Conservation (phyloP, 2,797 vertebrate genomes). For the Lepus oiostolus region DNA sequence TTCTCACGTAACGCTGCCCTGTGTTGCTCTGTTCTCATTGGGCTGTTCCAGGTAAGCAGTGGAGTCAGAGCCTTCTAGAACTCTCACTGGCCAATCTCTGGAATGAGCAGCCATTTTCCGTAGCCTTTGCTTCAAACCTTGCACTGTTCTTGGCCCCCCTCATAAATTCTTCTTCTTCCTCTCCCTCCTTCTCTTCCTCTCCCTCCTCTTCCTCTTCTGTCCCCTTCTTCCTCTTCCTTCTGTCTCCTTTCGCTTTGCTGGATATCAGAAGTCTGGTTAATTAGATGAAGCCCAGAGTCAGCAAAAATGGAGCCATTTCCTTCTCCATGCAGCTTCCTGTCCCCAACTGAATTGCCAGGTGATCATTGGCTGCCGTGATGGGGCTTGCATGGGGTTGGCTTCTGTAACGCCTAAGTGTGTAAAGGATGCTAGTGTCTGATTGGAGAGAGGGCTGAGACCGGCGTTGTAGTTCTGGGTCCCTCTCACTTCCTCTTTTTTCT, state of each 20-base stretch:
- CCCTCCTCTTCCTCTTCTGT: not conserved
- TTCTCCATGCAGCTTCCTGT: not conserved
- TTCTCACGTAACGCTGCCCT: not conserved
- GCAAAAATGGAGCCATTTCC: not conserved
- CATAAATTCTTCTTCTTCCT: conserved; percentile 10
- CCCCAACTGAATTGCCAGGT: not conserved
- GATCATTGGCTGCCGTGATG: not conserved
- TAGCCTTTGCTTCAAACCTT: not conserved
- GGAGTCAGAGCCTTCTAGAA: not conserved
- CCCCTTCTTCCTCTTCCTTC: not conserved
- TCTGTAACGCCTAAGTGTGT: not conserved
- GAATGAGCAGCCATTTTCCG: not conserved
- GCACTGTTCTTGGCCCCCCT: not conserved
- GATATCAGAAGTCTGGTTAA: conserved; percentile 12
- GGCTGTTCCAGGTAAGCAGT: not conserved
- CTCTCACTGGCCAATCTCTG: not conserved
- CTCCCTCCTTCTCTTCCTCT: not conserved
- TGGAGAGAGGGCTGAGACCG: conserved; percentile 37
- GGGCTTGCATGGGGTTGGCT: not conserved
- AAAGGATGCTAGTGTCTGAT: not conserved
- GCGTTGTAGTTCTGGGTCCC: conserved; percentile 62
- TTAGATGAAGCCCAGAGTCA: not conserved
- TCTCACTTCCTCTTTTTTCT: conserved; percentile 72
- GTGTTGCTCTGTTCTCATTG: not conserved
- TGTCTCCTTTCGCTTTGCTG: not conserved